Base-by-base conservation (phyloP, 2,888 invertebrate species). In the Actias luna region DNA sequence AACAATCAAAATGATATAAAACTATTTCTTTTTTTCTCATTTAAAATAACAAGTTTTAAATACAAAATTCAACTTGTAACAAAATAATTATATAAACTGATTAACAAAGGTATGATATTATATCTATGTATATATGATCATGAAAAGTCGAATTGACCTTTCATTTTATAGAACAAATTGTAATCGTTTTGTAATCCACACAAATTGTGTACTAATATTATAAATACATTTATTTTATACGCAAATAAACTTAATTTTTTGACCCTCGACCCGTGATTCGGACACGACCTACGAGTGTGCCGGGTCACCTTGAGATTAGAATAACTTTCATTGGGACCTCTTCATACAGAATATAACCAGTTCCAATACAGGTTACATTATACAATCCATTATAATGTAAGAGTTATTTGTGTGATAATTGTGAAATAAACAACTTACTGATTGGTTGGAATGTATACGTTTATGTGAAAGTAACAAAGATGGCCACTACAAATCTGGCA, bases 251-350 rank as follows among this genome's bases (percentile, higher is more conserved):
- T 62, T 10, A 42, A 42, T 42, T 61, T 62, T 22, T 25, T 63
- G 59, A 63, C 63, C 63, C 31, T 31, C 39, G 63, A 63, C 63
- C 61, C 61, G 33, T 22, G 58, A 60, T 64, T 57, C 60, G 58
- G 62, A 61, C 50, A 46, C 62, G 64, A 66, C 62, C 68, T 62
- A 61, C 66, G 64, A 63, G 39, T 58, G 62, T 65, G 70, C 71
- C 61, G 64, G 70, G 67, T 79, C 74, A 79, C 79, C 79, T 79
- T 78, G 78, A 68, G 33, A 64, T 33, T 46, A 63, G 62, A 61
- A 55, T 70, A 64, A 74, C 78, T 78, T 79, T 78, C 76, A 69
- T 77, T 71, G 12, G 63, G 66, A 64, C 64, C 31, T 25, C 22
- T 33, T 8, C 63, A 75, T 71, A 64, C 64, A 33, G 57, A 42